A percentile compares a stretch with the other conserved stretches of the same genome.
Conservation (phyloP, 1,140 invertebrate genomes). For the Atopsyche davidsoni region DNA sequence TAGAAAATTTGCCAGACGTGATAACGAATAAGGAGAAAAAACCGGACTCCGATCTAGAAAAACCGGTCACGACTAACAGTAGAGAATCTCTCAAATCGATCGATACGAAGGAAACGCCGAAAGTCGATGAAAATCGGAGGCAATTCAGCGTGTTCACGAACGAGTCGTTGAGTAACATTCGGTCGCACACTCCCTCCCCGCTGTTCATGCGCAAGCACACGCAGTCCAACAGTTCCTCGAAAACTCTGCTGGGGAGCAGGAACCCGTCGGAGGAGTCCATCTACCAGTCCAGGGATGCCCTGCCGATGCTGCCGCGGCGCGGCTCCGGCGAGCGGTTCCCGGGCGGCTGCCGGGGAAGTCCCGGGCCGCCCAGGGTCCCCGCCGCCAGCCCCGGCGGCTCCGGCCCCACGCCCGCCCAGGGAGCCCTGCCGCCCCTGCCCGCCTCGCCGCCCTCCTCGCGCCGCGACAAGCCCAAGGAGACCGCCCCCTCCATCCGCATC, state of each 20-base stretch:
- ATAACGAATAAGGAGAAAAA: conserved; percentile 16
- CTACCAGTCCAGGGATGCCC: conserved; percentile 17
- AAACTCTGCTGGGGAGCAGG: conserved; percentile 16
- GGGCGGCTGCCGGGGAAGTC: conserved; percentile 25
- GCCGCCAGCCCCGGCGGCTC: conserved; percentile 33
- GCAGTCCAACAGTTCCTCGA: conserved; percentile 17
- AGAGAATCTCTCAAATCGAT: neutral
- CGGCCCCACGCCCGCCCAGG: conserved; percentile 24
- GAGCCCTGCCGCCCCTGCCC: conserved; percentile 47
- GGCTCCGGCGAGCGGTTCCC: conserved; percentile 25
- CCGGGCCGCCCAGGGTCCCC: conserved; percentile 37
- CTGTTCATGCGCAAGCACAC: conserved; percentile 18
- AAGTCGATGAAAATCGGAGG: conserved; percentile 14
- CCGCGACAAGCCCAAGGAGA: conserved; percentile 52
- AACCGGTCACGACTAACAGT: neutral
- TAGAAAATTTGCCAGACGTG: conserved; percentile 29
- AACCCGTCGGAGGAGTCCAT: conserved; percentile 28
- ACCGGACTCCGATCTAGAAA: conserved; percentile 4
- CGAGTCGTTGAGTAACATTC: conserved; percentile 22
- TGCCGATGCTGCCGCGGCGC: conserved; percentile 14
- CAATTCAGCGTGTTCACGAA: conserved; percentile 16
- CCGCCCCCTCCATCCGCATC: conserved; percentile 57
- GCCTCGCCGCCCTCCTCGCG: conserved; percentile 48
- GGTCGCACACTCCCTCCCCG: conserved; percentile 25
- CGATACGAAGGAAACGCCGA: conserved; percentile 1